Conservation (phyloP, 2,888 invertebrate genomes). For the Entomobrya proxima region DNA sequence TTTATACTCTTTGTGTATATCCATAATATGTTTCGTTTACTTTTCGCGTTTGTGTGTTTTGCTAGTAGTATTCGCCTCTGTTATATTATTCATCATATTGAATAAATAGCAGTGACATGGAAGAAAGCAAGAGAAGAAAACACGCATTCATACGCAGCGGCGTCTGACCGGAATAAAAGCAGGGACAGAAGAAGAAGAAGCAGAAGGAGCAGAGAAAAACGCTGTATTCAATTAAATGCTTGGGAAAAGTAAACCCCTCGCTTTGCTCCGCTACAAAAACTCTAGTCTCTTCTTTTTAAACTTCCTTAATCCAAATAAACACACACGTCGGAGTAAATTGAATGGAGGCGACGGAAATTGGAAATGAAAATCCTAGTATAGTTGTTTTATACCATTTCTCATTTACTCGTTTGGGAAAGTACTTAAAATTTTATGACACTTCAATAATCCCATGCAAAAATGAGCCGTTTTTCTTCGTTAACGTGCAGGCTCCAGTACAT, state of each 20-base stretch:
- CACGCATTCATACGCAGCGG: neutral
- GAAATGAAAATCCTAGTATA: neutral
- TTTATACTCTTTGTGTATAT: neutral
- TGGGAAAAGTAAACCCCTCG: conserved; percentile 1
- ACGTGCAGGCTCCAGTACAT: too few relatives aligned
- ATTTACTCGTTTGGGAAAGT: conserved; percentile 16
- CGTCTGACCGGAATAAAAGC: conserved; percentile 42
- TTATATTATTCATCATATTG: conserved; percentile 60
- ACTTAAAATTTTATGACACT: conserved; percentile 43
- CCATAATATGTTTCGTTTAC: neutral
- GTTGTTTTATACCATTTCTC: conserved; percentile 22
- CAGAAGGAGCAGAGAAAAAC: neutral
- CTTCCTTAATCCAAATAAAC: conserved; percentile 53
- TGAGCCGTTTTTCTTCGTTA: neutral
- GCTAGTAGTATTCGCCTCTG: conserved; percentile 17
- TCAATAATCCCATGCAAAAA: conserved; percentile 28
- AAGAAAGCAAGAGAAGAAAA: neutral
- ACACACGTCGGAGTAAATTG: conserved; percentile 53
- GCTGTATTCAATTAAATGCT: conserved; percentile 56
- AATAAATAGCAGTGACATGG: conserved; percentile 43
- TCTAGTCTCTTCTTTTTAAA: conserved; percentile 27
- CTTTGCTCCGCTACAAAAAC: neutral
- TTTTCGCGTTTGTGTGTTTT: neutral
- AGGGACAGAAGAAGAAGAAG: neutral
- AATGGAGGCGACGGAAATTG: conserved; percentile 45